Conservation (phyloP, 2,888 invertebrate species). For the Pyrochroa serraticornis region DNA sequence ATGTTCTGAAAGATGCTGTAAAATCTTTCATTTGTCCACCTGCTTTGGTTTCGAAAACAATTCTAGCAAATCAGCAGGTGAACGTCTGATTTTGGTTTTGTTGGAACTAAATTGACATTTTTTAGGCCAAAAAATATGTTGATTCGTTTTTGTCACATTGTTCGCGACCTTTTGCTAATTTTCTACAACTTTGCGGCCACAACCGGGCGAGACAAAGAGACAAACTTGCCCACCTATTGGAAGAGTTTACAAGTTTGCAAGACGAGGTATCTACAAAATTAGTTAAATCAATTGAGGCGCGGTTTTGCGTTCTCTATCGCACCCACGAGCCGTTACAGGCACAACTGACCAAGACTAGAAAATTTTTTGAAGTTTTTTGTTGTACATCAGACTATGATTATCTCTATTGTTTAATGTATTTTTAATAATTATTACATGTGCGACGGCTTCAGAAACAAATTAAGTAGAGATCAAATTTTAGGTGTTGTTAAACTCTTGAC, state of each 20-base stretch:
- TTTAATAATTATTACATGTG: too few relatives aligned
- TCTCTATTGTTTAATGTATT: too few relatives aligned
- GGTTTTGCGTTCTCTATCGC: too few relatives aligned
- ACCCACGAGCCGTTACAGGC: too few relatives aligned
- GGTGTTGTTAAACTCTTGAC: too few relatives aligned
- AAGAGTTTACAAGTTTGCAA: slow-evolving; percentile 89
- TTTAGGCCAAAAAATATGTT: slow-evolving; percentile 81
- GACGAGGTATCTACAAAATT: slow-evolving; percentile 72
- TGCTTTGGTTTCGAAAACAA: slow-evolving; percentile 76
- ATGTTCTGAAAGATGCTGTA: slow-evolving; percentile 85
- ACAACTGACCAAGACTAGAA: too few relatives aligned
- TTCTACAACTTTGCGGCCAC: slow-evolving; percentile 90
- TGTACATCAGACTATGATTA: too few relatives aligned
- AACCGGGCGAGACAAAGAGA: slow-evolving; percentile 95
- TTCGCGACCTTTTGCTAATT: slow-evolving; percentile 82
- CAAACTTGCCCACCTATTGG: slow-evolving; percentile 85
- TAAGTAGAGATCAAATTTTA: too few relatives aligned
- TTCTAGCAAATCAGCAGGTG: slow-evolving; percentile 71
- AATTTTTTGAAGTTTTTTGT: too few relatives aligned
- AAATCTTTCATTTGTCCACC: slow-evolving; percentile 90
- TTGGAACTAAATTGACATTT: slow-evolving; percentile 25
- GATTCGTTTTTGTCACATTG: slow-evolving; percentile 89
- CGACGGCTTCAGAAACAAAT: too few relatives aligned
- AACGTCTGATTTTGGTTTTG: slow-evolving; percentile 29
- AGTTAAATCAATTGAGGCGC: too few relatives aligned